A percentile compares a stretch with the other conserved stretches of the same genome.
Conservation (phyloP, 2,888 invertebrate genomes). For the Crioceris asparagi region DNA sequence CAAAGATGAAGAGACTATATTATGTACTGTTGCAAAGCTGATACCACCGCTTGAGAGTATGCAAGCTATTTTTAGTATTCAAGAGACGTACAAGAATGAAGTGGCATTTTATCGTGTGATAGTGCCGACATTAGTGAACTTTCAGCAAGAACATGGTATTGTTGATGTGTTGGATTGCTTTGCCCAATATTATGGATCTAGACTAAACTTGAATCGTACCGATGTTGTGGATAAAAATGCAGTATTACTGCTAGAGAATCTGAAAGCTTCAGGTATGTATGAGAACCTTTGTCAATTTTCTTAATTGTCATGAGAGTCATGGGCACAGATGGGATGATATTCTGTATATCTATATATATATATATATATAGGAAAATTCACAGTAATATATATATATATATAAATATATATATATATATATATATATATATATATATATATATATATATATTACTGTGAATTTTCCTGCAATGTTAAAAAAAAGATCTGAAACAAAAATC, state of each 20-base stretch:
- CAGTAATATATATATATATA: no score
- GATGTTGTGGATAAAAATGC: constrained; percentile 42
- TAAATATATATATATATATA: no score
- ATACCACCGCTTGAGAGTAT: constrained; percentile 43
- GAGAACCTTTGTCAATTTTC: no score
- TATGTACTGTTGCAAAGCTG: constrained; percentile 44
- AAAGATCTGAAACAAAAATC: no score
- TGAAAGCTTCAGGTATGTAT: constrained; percentile 39
- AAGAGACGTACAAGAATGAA: constrained; percentile 45
- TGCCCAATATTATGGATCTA: constrained; percentile 43
- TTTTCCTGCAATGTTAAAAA: no score
- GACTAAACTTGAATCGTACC: constrained; percentile 34
- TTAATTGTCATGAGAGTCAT: no score
- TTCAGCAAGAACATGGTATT: constrained; percentile 41
- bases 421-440: no score
- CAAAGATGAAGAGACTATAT: background rate
- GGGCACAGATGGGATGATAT: no score
- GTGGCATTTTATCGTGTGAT: constrained; percentile 41
- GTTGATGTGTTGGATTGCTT: constrained; percentile 37
- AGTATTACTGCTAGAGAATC: constrained; percentile 45
- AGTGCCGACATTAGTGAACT: constrained; percentile 37
- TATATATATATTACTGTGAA: no score
- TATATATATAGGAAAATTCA: no score
- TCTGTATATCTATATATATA: no score
- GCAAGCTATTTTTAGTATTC: constrained; percentile 42